Evolutionary conservation across 2,797 vertebrate genomes (phyloP).

Genomic region (Diplodus sargus): DNA sequence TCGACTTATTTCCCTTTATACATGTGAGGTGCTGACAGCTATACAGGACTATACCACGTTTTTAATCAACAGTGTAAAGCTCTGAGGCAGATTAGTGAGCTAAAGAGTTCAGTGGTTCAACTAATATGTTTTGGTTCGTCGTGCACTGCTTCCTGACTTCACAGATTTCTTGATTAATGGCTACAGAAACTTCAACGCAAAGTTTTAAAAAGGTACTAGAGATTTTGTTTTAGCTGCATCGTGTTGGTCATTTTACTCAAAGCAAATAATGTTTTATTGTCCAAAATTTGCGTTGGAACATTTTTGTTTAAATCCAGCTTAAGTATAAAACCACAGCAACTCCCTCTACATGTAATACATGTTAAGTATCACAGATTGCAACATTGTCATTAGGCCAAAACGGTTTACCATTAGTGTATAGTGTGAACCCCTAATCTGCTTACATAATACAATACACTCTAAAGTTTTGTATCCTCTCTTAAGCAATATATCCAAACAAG

Average conservation of each 20-base stretch:
- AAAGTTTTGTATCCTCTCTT: background rate
- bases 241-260: background rate
- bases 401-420: conserved; percentile 10
- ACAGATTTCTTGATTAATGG: conserved; percentile 57
- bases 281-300: background rate
- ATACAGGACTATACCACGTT: conserved; percentile 7
- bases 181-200: conserved; percentile 43
- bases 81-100: conserved; percentile 58
- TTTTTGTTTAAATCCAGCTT: background rate
- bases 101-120: conserved; percentile 58
- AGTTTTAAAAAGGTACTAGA: conserved; percentile 58
- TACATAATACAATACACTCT: background rate
- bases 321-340: background rate
- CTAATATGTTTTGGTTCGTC: conserved; percentile 60
- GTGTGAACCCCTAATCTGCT: background rate
- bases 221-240: background rate
- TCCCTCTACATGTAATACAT: background rate
- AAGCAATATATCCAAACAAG: background rate
- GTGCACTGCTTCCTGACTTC: conserved; percentile 44
- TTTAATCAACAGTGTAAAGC: conserved; percentile 46
- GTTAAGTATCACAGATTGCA: conserved; percentile 15
- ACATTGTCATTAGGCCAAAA: background rate
- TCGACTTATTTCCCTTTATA: background rate
- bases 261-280: background rate
- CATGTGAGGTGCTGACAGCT: conserved; percentile 6